Percentiles rank a stretch among this genome's conserved stretches.
Evolutionary conservation across 2,888 invertebrate species (phyloP).

Genomic region (Linnaemya tessellans): DNA sequence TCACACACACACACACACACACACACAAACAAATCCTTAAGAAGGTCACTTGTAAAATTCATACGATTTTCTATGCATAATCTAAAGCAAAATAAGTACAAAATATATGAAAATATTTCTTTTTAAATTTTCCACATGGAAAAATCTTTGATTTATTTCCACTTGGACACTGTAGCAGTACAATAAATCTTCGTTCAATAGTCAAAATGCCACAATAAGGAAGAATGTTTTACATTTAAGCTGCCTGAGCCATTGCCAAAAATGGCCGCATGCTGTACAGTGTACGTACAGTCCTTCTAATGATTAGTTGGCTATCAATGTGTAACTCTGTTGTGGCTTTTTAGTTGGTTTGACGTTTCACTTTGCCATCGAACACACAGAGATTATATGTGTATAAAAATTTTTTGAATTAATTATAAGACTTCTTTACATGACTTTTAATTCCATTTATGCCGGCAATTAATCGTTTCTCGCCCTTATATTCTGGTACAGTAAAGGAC

Average conservation of each 20-base stretch:
- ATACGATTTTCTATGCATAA: constrained; percentile 36
- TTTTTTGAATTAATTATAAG: no score
- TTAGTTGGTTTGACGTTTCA: constrained; percentile 13
- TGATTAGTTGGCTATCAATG: constrained; percentile 8
- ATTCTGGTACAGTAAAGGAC: no score
- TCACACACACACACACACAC: no score
- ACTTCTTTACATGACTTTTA: no score
- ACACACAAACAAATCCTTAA: constrained; percentile 1
- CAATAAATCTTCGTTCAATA: constrained; percentile 82
- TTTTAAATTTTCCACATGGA: constrained; percentile 80
- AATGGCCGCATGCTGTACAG: constrained; percentile 29
- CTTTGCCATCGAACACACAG: neutral
- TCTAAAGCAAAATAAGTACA: constrained; percentile 5
- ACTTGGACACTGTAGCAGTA: constrained; percentile 81
- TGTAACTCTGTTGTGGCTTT: constrained; percentile 24
- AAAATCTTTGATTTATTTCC: constrained; percentile 82
- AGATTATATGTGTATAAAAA: no score
- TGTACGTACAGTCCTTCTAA: constrained; percentile 14
- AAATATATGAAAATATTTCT: constrained; percentile 74
- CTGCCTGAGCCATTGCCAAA: constrained; percentile 50
- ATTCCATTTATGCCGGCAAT: no score
- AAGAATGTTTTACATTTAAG: constrained; percentile 7
- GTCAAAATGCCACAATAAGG: constrained; percentile 64
- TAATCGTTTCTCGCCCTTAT: no score
- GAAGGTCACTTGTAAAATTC: constrained; percentile 63